Evolutionary conservation across 2,888 invertebrate genomes (phyloP), one percentile per base, ranked within the genome.

Genomic region (Drosophila limbata): DNA sequence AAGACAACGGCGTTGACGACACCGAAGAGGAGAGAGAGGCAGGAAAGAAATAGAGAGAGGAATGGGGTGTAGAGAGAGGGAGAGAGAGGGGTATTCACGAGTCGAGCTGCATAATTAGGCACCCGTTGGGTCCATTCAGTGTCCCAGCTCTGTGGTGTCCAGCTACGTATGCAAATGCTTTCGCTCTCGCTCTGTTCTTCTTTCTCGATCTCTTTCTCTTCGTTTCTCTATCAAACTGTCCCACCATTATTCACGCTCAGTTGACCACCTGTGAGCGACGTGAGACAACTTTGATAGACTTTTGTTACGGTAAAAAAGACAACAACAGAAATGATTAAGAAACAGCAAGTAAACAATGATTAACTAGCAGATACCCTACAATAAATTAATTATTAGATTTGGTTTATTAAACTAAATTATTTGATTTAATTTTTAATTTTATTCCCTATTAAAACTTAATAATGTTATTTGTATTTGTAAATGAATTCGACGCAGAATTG

Each of bases 221-320:
- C 48, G 35, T 47, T 19, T 40, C 44, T 19, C 1, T 33, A 10
- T 15, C 42, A 31, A 25, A 17, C 47, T 45, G 37, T 52, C 40
- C 11, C 67, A 52, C 73, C 78, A 90, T 90, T 91, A 89, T 91
- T 88, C 81, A 91, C 90, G 91, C 90, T 90, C 81, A 83, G 90
- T 82, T 91, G 90, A 69, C 91, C 90, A 90, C 91, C 90, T 89
- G 83, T 86, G 88, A 79, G 90, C 60, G 74, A 73, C 53, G 65
- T 63, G 70, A 70, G 65, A 71, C 57, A 70, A 63, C 79, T 63
- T 74, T 79, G 71, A 82, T 79, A 71, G 71, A 78, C 53, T 73
- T 69, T 73, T 65, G 79, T 76, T 76, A 79, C 70, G 70, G 65
- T 73, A 67, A 68, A 69, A 63, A 51, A 52, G 48, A 60, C 42